These are phyloP conservation scores for Carterocephalus palaemon DNA, from an alignment of 2,888 invertebrate species.

Conservation along the genomic window DNA sequence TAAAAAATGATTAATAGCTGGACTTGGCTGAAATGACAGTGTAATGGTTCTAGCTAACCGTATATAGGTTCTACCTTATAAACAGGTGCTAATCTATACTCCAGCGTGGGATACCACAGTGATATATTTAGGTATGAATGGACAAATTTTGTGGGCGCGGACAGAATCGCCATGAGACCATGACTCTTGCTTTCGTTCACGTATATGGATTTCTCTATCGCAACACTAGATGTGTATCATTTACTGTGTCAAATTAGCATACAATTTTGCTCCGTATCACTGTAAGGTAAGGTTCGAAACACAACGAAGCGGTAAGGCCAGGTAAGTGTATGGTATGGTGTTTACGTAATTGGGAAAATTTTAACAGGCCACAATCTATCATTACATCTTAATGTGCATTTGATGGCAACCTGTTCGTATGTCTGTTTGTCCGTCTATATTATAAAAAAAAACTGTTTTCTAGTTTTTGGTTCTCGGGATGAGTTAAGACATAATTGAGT, in stretches of 20 bases:
- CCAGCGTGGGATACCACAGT: conserved; percentile 18
- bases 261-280: neutral
- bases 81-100: no score
- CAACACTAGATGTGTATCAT: neutral
- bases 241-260: neutral
- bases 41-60: no score
- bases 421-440: neutral
- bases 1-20: no score
- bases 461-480: no score
- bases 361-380: conserved; percentile 4
- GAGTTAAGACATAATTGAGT: no score
- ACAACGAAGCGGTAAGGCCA: neutral
- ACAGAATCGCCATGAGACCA: conserved; percentile 21
- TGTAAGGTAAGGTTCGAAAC: neutral
- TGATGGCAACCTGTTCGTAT: neutral
- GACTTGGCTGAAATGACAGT: no score
- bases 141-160: conserved; percentile 24
- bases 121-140: conserved; percentile 25
- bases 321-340: neutral
- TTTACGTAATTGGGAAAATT: conserved; percentile 8
- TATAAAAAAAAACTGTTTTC: no score
- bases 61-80: no score
- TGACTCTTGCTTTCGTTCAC: conserved; percentile 26
- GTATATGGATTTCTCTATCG: conserved; percentile 2
- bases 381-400: conserved; percentile 1